These are phyloP conservation scores for Siderastrea radians DNA, from an alignment of 92 coral and sea anemone genomes.

Conservation along the genomic window DNA sequence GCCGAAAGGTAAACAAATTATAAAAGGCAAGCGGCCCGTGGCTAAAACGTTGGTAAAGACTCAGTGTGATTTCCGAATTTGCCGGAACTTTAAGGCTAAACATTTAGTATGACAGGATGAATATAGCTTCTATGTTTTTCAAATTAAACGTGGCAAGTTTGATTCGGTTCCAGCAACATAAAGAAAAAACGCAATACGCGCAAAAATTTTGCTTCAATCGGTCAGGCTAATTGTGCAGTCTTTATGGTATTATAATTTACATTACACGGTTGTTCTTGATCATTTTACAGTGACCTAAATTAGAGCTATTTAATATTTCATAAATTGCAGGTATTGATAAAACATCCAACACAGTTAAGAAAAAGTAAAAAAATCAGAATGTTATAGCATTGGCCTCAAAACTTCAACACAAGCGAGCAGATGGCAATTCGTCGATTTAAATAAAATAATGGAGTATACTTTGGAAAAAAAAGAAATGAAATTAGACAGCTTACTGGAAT, in stretches of 20 bases:
- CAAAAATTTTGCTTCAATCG: too few relatives aligned
- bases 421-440: neutral
- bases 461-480: slow-evolving; percentile 2
- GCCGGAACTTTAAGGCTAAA: slow-evolving; percentile 39
- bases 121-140: neutral
- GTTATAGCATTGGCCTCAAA: neutral
- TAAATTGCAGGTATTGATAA: too few relatives aligned
- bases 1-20: slow-evolving; percentile 53
- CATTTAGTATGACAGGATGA: neutral
- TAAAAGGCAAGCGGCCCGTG: slow-evolving; percentile 26
- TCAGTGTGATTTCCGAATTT: slow-evolving; percentile 47
- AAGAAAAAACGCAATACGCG: neutral
- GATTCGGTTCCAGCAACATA: neutral
- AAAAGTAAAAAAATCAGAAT: neutral
- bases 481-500: slow-evolving; percentile 20
- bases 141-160: slow-evolving; percentile 1
- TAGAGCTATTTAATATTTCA: too few relatives aligned
- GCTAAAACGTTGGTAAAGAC: slow-evolving; percentile 41
- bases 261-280: too few relatives aligned
- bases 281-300: too few relatives aligned
- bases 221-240: too few relatives aligned
- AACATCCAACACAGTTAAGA: too few relatives aligned
- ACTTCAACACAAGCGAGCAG: neutral
- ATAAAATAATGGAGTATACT: slow-evolving; percentile 8
- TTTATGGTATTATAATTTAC: too few relatives aligned